Conservation (phyloP, 1,140 invertebrate genomes). For the Leguminivora glycinivorella region DNA sequence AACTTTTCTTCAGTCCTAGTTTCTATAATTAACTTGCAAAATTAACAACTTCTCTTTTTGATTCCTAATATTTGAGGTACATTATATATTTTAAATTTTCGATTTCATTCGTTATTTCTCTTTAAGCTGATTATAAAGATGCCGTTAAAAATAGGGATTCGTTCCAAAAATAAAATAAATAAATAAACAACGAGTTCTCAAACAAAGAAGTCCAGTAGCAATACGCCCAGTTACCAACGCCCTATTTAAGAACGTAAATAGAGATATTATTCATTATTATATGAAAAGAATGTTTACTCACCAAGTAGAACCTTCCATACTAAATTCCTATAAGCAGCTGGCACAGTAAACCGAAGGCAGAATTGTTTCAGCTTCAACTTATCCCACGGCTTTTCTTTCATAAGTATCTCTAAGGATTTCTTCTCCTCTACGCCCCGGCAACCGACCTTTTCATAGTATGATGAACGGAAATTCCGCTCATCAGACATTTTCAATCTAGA, state of each 20-base stretch:
- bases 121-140: neutral
- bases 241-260: neutral
- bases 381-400: conserved; percentile 92
- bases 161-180: neutral
- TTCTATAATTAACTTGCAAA: too few species aligned
- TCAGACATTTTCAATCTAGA: conserved; percentile 73
- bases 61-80: too few species aligned
- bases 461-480: conserved; percentile 92
- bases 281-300: conserved; percentile 48
- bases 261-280: neutral
- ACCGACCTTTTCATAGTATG: conserved; percentile 94
- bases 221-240: neutral
- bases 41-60: too few species aligned
- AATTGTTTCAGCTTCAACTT: conserved; percentile 91
- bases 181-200: neutral
- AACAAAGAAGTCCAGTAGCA: neutral
- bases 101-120: too few species aligned
- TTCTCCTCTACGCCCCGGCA: conserved; percentile 95
- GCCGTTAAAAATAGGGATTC: neutral
- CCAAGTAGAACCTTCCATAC: conserved; percentile 93
- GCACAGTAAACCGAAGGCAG: conserved; percentile 90
- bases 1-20: too few species aligned
- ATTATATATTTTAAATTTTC: too few species aligned
- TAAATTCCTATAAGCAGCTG: conserved; percentile 87
- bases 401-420: conserved; percentile 93